phyloP scores from a whole-genome alignment of 37 sponge, comb jelly and placozoan genomes.

The Cliona cf. orientalis region DNA sequence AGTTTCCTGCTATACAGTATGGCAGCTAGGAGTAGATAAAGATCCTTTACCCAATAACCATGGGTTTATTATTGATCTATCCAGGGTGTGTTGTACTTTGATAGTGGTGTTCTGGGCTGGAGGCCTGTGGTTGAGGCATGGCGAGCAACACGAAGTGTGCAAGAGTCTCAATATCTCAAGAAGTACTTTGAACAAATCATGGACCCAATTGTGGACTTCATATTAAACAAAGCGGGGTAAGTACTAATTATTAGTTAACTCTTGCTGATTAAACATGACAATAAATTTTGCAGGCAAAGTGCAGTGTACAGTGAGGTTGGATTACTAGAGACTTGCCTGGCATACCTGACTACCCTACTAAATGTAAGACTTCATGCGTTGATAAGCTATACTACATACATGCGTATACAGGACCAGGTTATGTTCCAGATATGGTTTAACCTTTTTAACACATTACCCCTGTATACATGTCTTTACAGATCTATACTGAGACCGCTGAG shows the following conservation, averaged over 20 bases:
- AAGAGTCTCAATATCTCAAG: constrained; percentile 63
- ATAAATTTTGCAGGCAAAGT: background rate
- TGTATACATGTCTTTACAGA: constrained; percentile 31
- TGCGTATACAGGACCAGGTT: background rate
- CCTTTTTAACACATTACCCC: background rate
- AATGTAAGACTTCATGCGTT: constrained; percentile 42
- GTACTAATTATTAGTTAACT: background rate
- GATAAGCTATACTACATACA: background rate
- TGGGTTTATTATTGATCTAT: background rate
- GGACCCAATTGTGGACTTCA: constrained; percentile 46
- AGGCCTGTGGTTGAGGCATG: constrained; percentile 72
- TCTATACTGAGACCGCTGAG: constrained; percentile 82
- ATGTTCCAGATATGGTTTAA: background rate
- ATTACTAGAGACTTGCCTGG: constrained; percentile 72
- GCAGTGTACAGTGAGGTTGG: constrained; percentile 70
- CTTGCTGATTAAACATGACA: background rate
- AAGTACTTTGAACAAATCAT: constrained; percentile 39
- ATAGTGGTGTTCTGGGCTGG: constrained; percentile 77
- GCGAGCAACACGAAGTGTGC: constrained; percentile 48
- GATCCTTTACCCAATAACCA: too few species aligned
- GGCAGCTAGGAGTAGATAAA: too few species aligned
- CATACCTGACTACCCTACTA: constrained; percentile 82
- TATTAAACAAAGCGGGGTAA: constrained; percentile 40
- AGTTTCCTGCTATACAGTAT: background rate
- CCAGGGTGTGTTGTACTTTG: constrained; percentile 87